phyloP scores from a whole-genome alignment of 2,113 vertebrate genomes.

The Myotis lucifugus region DNA sequence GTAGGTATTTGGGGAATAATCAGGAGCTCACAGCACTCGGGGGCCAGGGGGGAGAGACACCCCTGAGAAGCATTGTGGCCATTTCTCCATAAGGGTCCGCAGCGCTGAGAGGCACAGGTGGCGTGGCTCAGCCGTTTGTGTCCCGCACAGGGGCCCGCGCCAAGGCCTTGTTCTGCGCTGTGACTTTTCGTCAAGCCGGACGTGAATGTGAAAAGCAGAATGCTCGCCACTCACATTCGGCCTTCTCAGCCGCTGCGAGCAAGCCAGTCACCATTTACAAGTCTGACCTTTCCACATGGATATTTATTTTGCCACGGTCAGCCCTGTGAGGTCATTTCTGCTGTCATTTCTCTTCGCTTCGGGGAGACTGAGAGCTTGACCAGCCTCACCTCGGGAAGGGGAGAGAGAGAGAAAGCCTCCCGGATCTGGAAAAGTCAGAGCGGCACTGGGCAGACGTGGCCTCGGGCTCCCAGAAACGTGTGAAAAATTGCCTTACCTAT shows the following conservation, averaged over 20 bases:
- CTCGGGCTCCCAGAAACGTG: neutral
- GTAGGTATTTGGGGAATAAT: neutral
- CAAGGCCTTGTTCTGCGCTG: neutral
- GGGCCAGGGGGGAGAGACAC: neutral
- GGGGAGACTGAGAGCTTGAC: slow-evolving; percentile 50
- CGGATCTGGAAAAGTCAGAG: neutral
- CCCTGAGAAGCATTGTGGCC: neutral
- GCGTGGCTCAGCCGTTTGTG: neutral
- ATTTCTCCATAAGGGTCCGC: neutral
- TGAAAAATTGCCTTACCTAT: neutral
- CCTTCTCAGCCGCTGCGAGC: neutral
- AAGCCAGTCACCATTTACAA: neutral
- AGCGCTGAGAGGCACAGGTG: neutral
- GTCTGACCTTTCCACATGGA: slow-evolving; percentile 51
- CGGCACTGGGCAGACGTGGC: neutral
- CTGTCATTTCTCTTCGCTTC: slow-evolving; percentile 43
- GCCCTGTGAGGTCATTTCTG: slow-evolving; percentile 46
- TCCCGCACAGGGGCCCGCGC: neutral
- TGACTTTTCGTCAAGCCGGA: neutral
- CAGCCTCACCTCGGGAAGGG: slow-evolving; percentile 32
- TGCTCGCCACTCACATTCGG: fast-evolving
- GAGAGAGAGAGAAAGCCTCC: neutral
- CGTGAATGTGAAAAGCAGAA: neutral
- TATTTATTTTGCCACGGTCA: slow-evolving; percentile 42
- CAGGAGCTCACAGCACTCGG: neutral